Evolutionary conservation across 2,797 vertebrate genomes (phyloP), one percentile per base, ranked within the genome.

Genomic region (Intellagama lesueurii): DNA sequence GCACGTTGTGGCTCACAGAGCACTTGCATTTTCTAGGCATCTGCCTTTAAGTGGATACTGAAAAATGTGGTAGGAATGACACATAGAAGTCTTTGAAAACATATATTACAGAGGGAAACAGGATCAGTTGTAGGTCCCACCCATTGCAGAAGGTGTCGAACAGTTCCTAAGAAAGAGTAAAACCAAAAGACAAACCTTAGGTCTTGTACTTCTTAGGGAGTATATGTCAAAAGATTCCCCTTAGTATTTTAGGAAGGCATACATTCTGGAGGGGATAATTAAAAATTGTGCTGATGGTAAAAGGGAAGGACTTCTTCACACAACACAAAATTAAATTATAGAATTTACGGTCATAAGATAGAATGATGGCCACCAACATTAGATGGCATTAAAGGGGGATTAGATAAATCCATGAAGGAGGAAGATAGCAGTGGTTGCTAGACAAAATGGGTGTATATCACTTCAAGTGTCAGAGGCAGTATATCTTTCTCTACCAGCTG

Each of bases 281-380:
- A 91, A 92, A 86, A 93, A 90, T 56, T 80, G 78, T 64, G 70
- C 60, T 91, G 88, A 44, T 22, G 72, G 84, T 40, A 40, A 76
- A 64, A 76, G 32, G 79, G 52, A 60, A 81, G 35, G 64, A 9
- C 17, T 86, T 77, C 40, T 76, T 85, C 52, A 77, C 28, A 44
- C 11, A 44, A 40, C 56, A 77, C 35, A 47, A 47, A 44, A 17
- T 80, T 56, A 80, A 80, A 81, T n/a, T 60, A 64, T 35, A 17
- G 52, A 40, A 66, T 77, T 77, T 44, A 66, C 17, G 44, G 77
- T 26, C 19, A 44, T 26, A 75, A 60, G 83, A 60, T 19, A 22
- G 5, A 76, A 12, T 30, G 73, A 44, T 30, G 35, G 52, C 26
- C 35, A 60, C 56, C 52, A 60, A 81, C 52, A 3, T 86, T 64